Conservation (phyloP, 2,888 invertebrate genomes). For the Griposia aprilina region DNA sequence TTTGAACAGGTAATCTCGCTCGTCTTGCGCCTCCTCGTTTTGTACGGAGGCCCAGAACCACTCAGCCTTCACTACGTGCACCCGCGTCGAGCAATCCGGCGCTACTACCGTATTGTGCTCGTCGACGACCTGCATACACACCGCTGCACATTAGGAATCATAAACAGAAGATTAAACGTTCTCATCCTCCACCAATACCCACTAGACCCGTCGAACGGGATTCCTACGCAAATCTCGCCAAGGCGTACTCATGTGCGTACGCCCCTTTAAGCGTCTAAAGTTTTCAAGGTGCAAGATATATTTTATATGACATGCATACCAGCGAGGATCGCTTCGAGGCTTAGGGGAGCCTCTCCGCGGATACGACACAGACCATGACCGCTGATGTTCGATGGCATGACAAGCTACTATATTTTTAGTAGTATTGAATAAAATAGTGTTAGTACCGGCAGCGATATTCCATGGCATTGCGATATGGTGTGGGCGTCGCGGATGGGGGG, state of each 20-base stretch:
- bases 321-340: slow-evolving; percentile 71
- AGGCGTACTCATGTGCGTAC: slow-evolving; percentile 71
- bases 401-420: slow-evolving; percentile 85
- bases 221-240: slow-evolving; percentile 62
- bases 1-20: slow-evolving; percentile 96
- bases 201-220: slow-evolving; percentile 54
- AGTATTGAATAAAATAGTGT: slow-evolving; percentile 89
- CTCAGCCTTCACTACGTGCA: slow-evolving; percentile 96
- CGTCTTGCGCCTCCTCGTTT: slow-evolving; percentile 98
- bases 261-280: slow-evolving; percentile 75
- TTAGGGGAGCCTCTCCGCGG: slow-evolving; percentile 58
- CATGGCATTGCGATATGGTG: slow-evolving; percentile 89
- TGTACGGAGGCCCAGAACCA: slow-evolving; percentile 99
- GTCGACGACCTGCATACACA: slow-evolving; percentile 93
- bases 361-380: slow-evolving; percentile 69
- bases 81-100: slow-evolving; percentile 93
- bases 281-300: slow-evolving; percentile 67
- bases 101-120: slow-evolving; percentile 93
- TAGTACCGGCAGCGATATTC: slow-evolving; percentile 91
- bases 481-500: slow-evolving; percentile 86
- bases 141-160: slow-evolving; percentile 38
- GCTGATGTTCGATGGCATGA: slow-evolving; percentile 76
- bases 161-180: slow-evolving; percentile 43
- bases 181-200: slow-evolving; percentile 57
- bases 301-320: slow-evolving; percentile 78